Base-by-base conservation (phyloP, 1,140 invertebrate species). In the Neodiprion lecontei region DNA sequence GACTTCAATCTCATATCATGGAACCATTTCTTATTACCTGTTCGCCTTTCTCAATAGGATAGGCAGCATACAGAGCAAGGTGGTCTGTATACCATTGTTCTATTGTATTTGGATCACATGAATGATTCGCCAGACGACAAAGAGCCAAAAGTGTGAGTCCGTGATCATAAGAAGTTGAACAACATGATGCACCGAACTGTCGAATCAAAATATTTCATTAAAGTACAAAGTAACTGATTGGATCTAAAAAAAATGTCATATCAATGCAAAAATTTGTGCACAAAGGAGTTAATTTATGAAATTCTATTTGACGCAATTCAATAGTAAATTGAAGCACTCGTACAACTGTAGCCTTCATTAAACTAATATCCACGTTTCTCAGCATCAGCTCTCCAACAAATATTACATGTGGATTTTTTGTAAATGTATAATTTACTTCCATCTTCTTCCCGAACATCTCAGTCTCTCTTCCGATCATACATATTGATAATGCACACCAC, bases 81-180 rank as follows among this genome's bases (percentile, higher is more conserved):
- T 88, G 87, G 12, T 90, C 89, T 65, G 91, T 87, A 75, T 89
- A 89, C 49, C 86, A 89, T 75, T 89, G 88, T 69, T 95, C 91
- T 0, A 93, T 89, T 9, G 97, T 92, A 89, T 96, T 96, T 9
- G 96, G 95, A 81, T 93, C 90, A 89, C 97, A 98, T 14, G 95
- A 96, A 86, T 98, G 97, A 89, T 98, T 98, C 14, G 98, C 83
- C 14, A 98, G 85, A 86, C 95, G 96, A 61, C 5, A 93, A 88
- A 94, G 93, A 8, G 93, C 91, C 86, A 94, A 95, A 10, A 94
- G 91, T 48, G 90, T 92, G 28, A 90, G 90, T 69, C 94, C 94
- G 74, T 92, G 88, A 72, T 90, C 86, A 48, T 80, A 72, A 69
- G 21, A 66, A 12, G 80, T 53, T 28, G 81, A 49, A 66, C 61